These are phyloP conservation scores for Phyto melanocephala DNA, from an alignment of 2,888 invertebrate genomes.

Conservation along the genomic window DNA sequence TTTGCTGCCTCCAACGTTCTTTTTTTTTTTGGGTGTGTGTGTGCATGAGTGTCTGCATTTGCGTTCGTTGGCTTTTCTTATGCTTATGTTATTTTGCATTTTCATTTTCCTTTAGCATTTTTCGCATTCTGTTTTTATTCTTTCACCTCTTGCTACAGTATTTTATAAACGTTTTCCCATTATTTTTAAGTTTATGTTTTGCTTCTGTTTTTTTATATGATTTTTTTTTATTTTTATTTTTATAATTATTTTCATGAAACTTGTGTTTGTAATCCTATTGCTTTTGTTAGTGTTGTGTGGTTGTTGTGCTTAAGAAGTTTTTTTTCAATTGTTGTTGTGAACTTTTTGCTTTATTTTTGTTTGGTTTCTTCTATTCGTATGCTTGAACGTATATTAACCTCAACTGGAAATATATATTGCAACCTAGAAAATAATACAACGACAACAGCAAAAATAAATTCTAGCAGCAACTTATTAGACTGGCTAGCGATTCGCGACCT, in stretches of 20 bases:
- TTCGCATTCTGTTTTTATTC: conserved; percentile 29
- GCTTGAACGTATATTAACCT: conserved; percentile 59
- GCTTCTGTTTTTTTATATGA: conserved; percentile 40
- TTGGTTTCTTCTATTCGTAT: conserved; percentile 66
- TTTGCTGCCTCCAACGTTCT: neutral
- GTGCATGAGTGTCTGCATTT: conserved; percentile 9
- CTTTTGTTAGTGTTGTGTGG: conserved; percentile 60
- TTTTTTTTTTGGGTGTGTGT: neutral
- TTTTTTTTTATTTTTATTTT: no score
- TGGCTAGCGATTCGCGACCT: conserved; percentile 72
- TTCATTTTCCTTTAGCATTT: conserved; percentile 27
- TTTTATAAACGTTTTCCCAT: conserved; percentile 69
- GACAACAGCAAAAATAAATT: neutral
- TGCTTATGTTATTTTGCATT: conserved; percentile 47
- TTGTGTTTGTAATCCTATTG: conserved; percentile 55
- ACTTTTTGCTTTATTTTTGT: conserved; percentile 68
- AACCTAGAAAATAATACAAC: conserved; percentile 11
- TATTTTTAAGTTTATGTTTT: conserved; percentile 61
- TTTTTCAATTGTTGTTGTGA: conserved; percentile 36
- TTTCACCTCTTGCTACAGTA: conserved; percentile 52
- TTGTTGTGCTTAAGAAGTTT: conserved; percentile 24
- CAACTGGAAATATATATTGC: conserved; percentile 44
- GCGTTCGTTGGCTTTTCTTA: conserved; percentile 58
- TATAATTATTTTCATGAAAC: conserved; percentile 40
- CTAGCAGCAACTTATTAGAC: neutral